Evolutionary conservation across 2,888 invertebrate species (phyloP).

Genomic region (Melinopterus prodromus): DNA sequence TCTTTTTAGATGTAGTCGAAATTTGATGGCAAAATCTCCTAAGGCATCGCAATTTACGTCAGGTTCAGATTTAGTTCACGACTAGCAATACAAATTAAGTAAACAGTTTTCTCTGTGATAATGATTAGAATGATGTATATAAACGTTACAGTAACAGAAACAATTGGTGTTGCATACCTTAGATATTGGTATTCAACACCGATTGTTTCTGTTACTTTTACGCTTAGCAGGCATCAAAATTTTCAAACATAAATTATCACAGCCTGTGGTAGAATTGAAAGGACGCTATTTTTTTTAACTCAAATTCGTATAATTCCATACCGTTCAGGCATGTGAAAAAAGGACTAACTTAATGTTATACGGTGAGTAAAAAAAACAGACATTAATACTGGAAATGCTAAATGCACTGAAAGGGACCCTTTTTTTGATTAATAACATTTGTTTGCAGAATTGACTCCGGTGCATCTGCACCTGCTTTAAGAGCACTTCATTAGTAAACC

Average conservation of each 20-base stretch:
- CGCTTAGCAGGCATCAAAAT: neutral
- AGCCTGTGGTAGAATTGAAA: neutral
- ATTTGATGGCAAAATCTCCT: neutral
- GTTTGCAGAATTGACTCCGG: neutral
- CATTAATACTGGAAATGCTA: neutral
- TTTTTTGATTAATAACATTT: constrained; percentile 15
- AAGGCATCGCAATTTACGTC: neutral
- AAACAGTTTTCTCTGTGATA: neutral
- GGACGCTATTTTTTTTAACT: neutral
- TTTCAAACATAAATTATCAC: neutral
- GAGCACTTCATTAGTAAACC: too few species aligned
- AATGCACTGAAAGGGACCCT: neutral
- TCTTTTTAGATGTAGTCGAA: neutral
- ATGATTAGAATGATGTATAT: neutral
- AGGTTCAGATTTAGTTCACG: neutral
- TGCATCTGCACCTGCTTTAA: too few species aligned
- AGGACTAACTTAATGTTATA: neutral
- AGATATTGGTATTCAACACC: neutral
- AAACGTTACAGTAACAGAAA: neutral
- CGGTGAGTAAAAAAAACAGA: too few species aligned
- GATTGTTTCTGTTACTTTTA: neutral
- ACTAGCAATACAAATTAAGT: neutral
- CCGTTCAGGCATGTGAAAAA: constrained; percentile 5
- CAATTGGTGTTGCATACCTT: too few species aligned
- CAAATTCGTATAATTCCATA: constrained; percentile 15